Evolutionary conservation across 2,113 vertebrate genomes (phyloP), one percentile per base, ranked within the genome.

Genomic region (Anolis sagrei): DNA sequence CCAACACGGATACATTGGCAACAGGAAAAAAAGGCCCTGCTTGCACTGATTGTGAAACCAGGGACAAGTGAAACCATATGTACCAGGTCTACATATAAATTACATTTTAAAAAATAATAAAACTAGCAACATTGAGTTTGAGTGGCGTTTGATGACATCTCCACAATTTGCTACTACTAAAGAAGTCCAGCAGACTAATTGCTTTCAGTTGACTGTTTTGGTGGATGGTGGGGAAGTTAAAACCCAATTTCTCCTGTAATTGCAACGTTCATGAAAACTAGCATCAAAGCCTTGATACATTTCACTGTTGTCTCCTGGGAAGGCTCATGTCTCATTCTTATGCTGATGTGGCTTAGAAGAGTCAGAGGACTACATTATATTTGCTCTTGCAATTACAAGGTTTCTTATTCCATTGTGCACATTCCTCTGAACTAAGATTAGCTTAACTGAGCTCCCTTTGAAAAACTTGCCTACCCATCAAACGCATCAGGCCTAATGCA

Each of bases 351-450:
- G 89, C 88, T 95, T 91, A 91, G 95, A 93, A 95, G 64, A 93
- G 93, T 95, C 88, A 90, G 96, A 92, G 88, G 90, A 93, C 95
- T 95, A 66, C 84, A 93, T 94, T 95, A 91, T 94, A 91, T 95
- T 95, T 96, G 94, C 93, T 96, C 91, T 90, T 90, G 93, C 95
- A 95, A 95, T 96, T 96, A 95, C 91, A 94, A 91, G 90, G 91
- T 92, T 95, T 95, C 92, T 95, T 95, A 94, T 86, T 94, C 88
- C 85, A 92, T 95, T 95, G 95, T 95, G 95, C 92, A 81, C 92
- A 92, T 94, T 94, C 91, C 93, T 95, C 94, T 93, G 93, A 95
- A 96, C 94, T 95, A 87, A 94, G 95, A 95, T 97, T 95, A 95
- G 92, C 88, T 95, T 93, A 94, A 94, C 93, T 89, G 94, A 95